Evolutionary conservation across 1,140 invertebrate species (phyloP).

Genomic region (Nasonia giraulti): DNA sequence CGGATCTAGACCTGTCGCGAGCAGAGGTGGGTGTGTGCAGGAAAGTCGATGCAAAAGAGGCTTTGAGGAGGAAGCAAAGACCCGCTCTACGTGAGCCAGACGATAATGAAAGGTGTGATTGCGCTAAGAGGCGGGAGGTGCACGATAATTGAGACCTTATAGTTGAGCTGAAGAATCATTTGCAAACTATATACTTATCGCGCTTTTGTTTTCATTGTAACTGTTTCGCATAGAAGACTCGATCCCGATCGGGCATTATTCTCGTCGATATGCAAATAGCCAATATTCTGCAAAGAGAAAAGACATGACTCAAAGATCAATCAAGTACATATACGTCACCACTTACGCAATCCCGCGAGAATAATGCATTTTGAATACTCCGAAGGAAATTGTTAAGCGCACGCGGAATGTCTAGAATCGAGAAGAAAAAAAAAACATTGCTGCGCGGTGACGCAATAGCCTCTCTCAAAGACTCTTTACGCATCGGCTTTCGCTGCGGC

Average conservation of each 20-base stretch:
- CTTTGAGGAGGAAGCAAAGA: no score
- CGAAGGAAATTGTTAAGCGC: background rate
- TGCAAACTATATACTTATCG: no score
- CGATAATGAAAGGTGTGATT: no score
- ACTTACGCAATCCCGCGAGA: background rate
- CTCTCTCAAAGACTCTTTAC: background rate
- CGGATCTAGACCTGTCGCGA: constrained; percentile 94
- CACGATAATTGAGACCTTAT: no score
- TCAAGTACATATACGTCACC: background rate
- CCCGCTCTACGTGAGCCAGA: no score
- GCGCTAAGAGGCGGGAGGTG: no score
- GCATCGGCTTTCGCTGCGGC: background rate
- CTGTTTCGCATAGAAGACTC: background rate
- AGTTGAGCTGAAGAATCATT: no score
- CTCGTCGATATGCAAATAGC: background rate
- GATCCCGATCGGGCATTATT: background rate
- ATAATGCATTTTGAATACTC: background rate
- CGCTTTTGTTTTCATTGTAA: background rate
- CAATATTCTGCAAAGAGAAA: no score
- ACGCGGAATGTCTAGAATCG: no score
- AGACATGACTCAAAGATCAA: background rate
- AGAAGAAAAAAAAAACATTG: background rate
- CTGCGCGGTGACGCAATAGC: background rate
- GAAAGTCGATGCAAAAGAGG: no score
- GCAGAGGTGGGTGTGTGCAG: constrained; percentile 80